Evolutionary conservation across 2,113 vertebrate species (phyloP).

Genomic region (Coptodon rendalli): DNA sequence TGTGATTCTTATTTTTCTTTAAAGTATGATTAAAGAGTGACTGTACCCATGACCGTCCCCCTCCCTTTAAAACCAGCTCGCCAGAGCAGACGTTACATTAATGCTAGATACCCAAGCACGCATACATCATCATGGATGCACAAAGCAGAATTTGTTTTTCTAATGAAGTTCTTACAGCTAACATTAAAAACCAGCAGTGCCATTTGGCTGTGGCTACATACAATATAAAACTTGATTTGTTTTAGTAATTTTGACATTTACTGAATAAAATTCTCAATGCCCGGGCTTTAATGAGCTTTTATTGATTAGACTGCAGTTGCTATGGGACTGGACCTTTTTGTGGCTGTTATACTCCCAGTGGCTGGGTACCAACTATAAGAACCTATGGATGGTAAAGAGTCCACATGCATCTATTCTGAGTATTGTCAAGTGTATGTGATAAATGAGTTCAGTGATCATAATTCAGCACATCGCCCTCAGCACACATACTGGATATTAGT

Average conservation of each 20-base stretch:
- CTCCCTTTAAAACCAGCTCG: not conserved
- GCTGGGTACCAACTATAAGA: not conserved
- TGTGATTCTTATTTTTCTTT: not conserved
- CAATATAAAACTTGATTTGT: not conserved
- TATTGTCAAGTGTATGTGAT: not conserved
- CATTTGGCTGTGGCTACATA: not conserved
- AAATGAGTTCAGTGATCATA: not conserved
- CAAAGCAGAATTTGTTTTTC: not conserved
- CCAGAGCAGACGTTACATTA: not conserved
- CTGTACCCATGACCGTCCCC: fast-evolving
- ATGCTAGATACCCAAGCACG: not conserved
- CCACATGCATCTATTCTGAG: not conserved
- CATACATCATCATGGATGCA: not conserved
- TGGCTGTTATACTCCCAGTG: fast-evolving
- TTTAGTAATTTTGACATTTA: not conserved
- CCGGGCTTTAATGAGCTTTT: fast-evolving
- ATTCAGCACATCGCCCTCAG: not conserved
- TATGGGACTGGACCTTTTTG: not conserved
- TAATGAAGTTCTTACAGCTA: not conserved
- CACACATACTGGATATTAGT: not conserved
- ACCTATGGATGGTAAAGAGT: not conserved
- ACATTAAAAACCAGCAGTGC: not conserved
- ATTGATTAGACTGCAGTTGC: not conserved
- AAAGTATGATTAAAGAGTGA: not conserved
- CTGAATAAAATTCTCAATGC: not conserved